These are phyloP conservation scores for Euthynnus affinis DNA, from an alignment of 2,797 vertebrate genomes.

Conservation along the genomic window DNA sequence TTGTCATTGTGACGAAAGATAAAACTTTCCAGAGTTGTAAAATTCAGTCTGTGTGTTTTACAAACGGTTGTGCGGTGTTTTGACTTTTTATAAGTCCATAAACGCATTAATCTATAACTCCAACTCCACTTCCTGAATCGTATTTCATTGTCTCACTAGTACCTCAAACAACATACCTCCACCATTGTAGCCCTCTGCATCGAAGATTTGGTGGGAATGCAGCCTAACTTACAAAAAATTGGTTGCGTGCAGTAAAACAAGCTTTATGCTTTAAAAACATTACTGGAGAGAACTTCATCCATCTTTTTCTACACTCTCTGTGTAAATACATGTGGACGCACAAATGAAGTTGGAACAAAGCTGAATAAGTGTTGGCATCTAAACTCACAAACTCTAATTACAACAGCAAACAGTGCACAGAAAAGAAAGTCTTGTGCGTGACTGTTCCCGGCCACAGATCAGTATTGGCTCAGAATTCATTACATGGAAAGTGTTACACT, in stretches of 20 bases:
- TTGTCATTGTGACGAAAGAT: no score
- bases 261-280: constrained; percentile 2
- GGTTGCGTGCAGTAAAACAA: not conserved
- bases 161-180: no score
- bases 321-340: constrained; percentile 5
- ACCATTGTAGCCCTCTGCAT: no score
- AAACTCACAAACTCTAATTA: constrained; percentile 33
- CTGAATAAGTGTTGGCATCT: constrained; percentile 14
- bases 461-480: constrained; percentile 33
- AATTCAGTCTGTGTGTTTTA: no score
- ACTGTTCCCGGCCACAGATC: constrained; percentile 36
- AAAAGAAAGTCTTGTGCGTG: constrained; percentile 5
- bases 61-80: no score
- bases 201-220: no score
- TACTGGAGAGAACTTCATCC: constrained; percentile 5
- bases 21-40: no score
- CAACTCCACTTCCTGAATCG: no score
- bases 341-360: constrained; percentile 15
- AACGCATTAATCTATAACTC: no score
- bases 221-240: not conserved
- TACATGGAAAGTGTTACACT: constrained; percentile 20
- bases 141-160: no score
- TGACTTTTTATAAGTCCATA: no score
- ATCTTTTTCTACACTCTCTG: not conserved
- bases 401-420: constrained; percentile 19